Evolutionary conservation across 2,888 invertebrate genomes (phyloP), one percentile per base, ranked within the genome.

Genomic region (Hypomecis atomaria): DNA sequence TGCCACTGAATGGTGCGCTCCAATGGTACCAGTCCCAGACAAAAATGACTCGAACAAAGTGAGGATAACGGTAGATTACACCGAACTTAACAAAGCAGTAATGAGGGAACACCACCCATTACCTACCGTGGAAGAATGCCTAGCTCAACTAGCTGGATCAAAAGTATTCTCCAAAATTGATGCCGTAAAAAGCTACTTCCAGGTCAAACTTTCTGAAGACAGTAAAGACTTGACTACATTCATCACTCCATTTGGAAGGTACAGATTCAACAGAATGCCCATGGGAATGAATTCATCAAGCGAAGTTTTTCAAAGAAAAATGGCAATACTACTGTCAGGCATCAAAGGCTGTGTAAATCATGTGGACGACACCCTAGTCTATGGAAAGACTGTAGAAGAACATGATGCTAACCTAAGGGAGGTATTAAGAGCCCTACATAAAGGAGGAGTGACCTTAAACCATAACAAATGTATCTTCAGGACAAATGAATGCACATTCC

Each of bases 41-140:
- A n/a, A n/a, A n/a, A n/a, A n/a, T n/a, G 34, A 49, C 49, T 23
- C 11, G 10, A 34, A 49, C 49, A 49, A 34, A 34, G 49, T 49
- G 10, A 34, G 49, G 4, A 49, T 49, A 10, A 49, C 49, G 10
- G 49, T 49, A 49, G 49, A 49, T 8, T 49, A 49, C 49, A 49
- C 49, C 10, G 36, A 49, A 49, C 23, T 36, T 36, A 48, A 48
- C n/a, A 48, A 48, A 48, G 34, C 34, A 34, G 48, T 48, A 34
- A 48, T 48, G 48, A 48, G 48, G 34, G 48, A 48, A 34, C 34
- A n/a, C 34, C 47, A 38, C 23, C 48, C 48, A 33, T 48, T 48
- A 48, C 59, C 58, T 8, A 59, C 59, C 8, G 59, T 59, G 43
- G 59, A 59, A 50, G 59, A 59, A 36, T 50, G 49, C 33, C 36